Base-by-base conservation (phyloP, 2,113 vertebrate genomes). In the Cariama cristata region DNA sequence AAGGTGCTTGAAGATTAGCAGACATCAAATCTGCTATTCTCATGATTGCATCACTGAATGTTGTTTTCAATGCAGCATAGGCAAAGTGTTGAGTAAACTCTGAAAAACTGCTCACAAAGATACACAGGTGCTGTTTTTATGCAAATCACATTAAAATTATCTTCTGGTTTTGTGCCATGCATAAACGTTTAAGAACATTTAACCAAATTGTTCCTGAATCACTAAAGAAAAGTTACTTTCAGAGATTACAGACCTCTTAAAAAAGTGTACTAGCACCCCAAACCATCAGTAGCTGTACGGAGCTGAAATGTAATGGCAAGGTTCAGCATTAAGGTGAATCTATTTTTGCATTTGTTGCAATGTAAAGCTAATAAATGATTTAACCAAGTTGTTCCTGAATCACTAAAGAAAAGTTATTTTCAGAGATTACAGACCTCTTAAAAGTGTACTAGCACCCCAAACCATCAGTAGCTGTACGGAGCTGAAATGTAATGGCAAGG, bases 331-430 rank as follows among this genome's bases (percentile, higher is more conserved):
- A 75, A 93, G 80, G 53, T 91, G 66, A 91, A 69, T 44, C 32
- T 93, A 53, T 93, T 91, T 93, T 67, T 73, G n/a, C 44, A 58
- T 86, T 62, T 93, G 10, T 80, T 96, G 74, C 62, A 94, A 76
- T 8, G 12, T 86, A 91, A 93, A 93, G 60, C 77, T 94, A 90
- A 87, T 87, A 93, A 94, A 87, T 55, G 14, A 87, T 81, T 86
- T 84, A 85, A 84, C 49, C 8, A 82, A 95, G 62, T 79, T 91
- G 12, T 79, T 81, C 74, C 58, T 73, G 53, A 73, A 94, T 76
- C 32, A 47, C 22, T 72, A 76, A 56, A 76, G 72, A 12, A 74
- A 86, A 90, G 91, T 82, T 82, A 79, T 26, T 87, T 91, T 40
- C 45, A 90, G n/a, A 85, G 30, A 76, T 85, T 69, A 47, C 1